Conservation (phyloP, 1,140 invertebrate species). For the Procambarus clarkii region DNA sequence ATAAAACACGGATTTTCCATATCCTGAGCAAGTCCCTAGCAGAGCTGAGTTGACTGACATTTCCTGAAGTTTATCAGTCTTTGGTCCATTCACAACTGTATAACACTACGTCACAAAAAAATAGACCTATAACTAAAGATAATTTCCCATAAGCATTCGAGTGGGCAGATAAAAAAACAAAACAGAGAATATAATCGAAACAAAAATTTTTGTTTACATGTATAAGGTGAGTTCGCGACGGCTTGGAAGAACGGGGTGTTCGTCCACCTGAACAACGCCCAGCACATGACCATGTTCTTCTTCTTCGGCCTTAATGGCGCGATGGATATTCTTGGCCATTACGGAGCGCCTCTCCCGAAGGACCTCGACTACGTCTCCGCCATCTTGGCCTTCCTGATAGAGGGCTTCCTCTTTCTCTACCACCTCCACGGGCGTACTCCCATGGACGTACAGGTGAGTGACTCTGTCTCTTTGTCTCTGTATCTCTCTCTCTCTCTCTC, state of each 20-base stretch:
- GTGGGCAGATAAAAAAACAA: too few relatives aligned
- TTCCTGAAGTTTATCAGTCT: too few relatives aligned
- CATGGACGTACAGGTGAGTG: slow-evolving; percentile 76
- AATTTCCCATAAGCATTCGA: too few relatives aligned
- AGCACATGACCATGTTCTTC: slow-evolving; percentile 79
- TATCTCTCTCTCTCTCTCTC: neutral
- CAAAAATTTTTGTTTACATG: too few relatives aligned
- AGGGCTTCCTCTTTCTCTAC: slow-evolving; percentile 77
- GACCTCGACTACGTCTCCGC: slow-evolving; percentile 76
- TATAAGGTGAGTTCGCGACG: slow-evolving; percentile 73
- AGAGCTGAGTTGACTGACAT: too few relatives aligned
- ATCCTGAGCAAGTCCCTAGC: too few relatives aligned
- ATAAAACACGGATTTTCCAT: too few relatives aligned
- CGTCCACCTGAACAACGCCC: slow-evolving; percentile 75
- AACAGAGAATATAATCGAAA: too few relatives aligned
- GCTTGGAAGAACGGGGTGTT: slow-evolving; percentile 74
- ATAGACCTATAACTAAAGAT: too few relatives aligned
- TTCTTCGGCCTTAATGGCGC: slow-evolving; percentile 77
- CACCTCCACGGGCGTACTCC: slow-evolving; percentile 77
- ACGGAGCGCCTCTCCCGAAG: slow-evolving; percentile 74
- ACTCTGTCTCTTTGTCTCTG: too few relatives aligned
- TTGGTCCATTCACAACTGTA: too few relatives aligned
- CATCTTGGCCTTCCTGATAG: slow-evolving; percentile 76
- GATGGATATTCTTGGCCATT: slow-evolving; percentile 76
- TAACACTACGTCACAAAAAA: too few relatives aligned